phyloP scores from a whole-genome alignment of 2,113 vertebrate species.

The Anoplopoma fimbria region DNA sequence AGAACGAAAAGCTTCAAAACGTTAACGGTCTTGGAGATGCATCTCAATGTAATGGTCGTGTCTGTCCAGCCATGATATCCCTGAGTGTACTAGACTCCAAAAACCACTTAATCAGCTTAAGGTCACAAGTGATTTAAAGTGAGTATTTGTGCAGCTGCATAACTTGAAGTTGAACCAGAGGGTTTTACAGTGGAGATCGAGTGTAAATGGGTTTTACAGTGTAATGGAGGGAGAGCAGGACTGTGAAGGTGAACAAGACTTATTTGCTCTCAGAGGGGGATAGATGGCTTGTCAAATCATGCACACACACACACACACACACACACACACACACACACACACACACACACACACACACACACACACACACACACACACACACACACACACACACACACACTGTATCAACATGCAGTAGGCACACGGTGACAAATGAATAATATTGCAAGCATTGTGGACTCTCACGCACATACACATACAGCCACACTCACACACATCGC shows the following conservation, averaged over 20 bases:
- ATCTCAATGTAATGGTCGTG: conserved; percentile 22
- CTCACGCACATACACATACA: conserved; percentile 5
- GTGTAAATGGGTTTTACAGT: conserved; percentile 50
- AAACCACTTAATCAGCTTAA: conserved; percentile 59
- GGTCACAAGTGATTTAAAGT: conserved; percentile 50
- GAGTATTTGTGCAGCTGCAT: conserved; percentile 68
- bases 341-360: no score
- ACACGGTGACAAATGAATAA: conserved; percentile 35
- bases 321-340: background rate
- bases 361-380: conserved; percentile 4
- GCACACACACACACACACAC: background rate
- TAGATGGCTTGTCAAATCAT: conserved; percentile 19
- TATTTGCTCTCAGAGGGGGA: conserved; percentile 54
- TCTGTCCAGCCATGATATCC: conserved; percentile 8
- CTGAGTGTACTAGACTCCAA: conserved; percentile 8
- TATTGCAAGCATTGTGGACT: conserved; percentile 44
- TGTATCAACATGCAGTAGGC: conserved; percentile 41
- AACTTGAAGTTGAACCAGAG: conserved; percentile 44
- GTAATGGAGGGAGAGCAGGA: conserved; percentile 44
- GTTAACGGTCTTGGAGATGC: conserved; percentile 19
- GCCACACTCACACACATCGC: conserved; percentile 6
- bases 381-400: background rate
- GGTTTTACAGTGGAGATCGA: conserved; percentile 32
- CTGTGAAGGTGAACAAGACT: conserved; percentile 54
- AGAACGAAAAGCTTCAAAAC: conserved; percentile 24